These are phyloP conservation scores for Saccostrea glomerata DNA, from an alignment of 1,140 invertebrate genomes.

Conservation along the genomic window DNA sequence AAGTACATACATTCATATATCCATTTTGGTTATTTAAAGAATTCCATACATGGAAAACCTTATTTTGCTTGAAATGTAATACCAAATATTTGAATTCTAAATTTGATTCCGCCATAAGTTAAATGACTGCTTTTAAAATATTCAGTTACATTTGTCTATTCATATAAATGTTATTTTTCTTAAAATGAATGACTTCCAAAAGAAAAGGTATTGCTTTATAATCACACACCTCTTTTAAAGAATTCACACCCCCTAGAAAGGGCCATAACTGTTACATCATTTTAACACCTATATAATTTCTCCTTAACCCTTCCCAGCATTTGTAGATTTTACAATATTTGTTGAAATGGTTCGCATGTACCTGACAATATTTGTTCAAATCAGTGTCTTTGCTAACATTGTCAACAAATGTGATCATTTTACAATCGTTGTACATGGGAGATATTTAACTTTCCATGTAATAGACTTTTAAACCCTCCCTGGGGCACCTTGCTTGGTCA, in stretches of 20 bases:
- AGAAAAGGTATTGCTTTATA: no score
- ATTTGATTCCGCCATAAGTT: no score
- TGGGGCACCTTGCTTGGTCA: neutral
- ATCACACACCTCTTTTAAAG: neutral
- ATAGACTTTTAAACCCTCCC: conserved; percentile 18
- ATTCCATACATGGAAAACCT: no score
- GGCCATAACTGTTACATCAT: neutral
- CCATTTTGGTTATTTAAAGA: no score
- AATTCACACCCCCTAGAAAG: neutral
- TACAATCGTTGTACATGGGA: neutral
- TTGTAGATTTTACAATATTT: neutral
- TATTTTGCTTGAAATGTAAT: no score
- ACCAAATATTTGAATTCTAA: no score
- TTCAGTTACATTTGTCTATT: no score
- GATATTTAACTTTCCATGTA: neutral
- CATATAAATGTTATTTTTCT: no score
- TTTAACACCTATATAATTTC: neutral
- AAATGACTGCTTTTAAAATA: no score
- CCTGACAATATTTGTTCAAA: conserved; percentile 6
- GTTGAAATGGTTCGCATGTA: neutral
- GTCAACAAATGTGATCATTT: conserved; percentile 9
- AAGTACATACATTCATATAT: no score
- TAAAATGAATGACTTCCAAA: no score
- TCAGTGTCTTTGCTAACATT: neutral
- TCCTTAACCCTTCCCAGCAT: neutral